These are phyloP conservation scores for Netelia melanura DNA, from an alignment of 2,888 invertebrate species.

Conservation along the genomic window DNA sequence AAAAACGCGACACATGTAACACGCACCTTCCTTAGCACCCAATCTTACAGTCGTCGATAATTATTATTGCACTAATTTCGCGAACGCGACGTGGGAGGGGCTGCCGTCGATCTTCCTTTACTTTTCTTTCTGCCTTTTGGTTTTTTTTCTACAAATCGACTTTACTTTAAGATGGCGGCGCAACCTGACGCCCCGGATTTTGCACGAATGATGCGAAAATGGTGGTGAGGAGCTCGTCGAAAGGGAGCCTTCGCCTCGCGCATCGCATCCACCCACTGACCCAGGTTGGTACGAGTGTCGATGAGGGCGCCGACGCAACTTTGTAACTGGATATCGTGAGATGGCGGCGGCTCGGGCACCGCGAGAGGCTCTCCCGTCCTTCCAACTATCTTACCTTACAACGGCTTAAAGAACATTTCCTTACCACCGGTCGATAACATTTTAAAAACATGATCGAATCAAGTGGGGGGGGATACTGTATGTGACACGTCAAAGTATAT, in stretches of 20 bases:
- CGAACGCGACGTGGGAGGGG: conserved; percentile 1
- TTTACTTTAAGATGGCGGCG: conserved; percentile 80
- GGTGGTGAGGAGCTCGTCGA: conserved; percentile 70
- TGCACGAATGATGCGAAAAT: conserved; percentile 79
- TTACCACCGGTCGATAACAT: neutral
- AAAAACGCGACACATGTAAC: conserved; percentile 22
- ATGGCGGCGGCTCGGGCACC: conserved; percentile 5
- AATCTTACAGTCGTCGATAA: conserved; percentile 29
- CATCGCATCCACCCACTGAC: conserved; percentile 68
- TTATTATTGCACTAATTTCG: conserved; percentile 39
- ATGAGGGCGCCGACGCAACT: neutral
- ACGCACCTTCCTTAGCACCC: conserved; percentile 6
- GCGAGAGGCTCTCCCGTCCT: neutral
- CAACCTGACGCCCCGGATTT: conserved; percentile 77
- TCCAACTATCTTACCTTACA: conserved; percentile 8
- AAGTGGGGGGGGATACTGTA: neutral
- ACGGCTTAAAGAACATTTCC: neutral
- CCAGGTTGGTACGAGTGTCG: conserved; percentile 56
- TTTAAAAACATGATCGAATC: neutral
- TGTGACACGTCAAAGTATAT: neutral
- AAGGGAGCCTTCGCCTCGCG: conserved; percentile 66
- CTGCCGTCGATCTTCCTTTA: neutral
- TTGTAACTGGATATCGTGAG: conserved; percentile 10
- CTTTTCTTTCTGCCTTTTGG: conserved; percentile 5
- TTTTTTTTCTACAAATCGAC: conserved; percentile 42